Percentiles rank a stretch among this genome's conserved stretches.
Conservation (phyloP, 1,140 invertebrate species). For the Melitaea cinxia region DNA sequence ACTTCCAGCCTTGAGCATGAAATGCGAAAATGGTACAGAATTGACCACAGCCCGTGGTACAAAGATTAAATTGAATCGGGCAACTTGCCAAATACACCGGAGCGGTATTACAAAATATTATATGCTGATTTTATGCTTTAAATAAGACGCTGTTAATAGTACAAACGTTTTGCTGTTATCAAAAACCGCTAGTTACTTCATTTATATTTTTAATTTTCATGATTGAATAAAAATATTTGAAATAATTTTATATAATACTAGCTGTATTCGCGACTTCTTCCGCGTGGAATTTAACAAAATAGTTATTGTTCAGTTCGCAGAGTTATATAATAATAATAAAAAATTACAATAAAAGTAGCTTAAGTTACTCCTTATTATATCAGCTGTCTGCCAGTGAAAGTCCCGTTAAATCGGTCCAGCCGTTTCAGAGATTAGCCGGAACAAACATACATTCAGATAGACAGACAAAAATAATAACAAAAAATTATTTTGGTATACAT, state of each 20-base stretch:
- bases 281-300: no score
- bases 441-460: no score
- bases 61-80: constrained; percentile 78
- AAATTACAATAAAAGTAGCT: no score
- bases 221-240: neutral
- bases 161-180: neutral
- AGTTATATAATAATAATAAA: no score
- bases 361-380: no score
- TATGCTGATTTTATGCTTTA: constrained; percentile 65
- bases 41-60: constrained; percentile 68
- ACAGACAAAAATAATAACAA: no score
- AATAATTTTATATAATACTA: neutral
- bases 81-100: constrained; percentile 57
- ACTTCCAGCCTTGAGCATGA: constrained; percentile 46
- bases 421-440: no score
- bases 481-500: no score
- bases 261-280: no score
- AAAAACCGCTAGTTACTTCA: neutral
- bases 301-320: no score
- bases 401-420: no score
- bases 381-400: no score
- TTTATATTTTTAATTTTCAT: neutral
- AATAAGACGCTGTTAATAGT: constrained; percentile 8
- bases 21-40: constrained; percentile 51
- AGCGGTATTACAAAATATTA: constrained; percentile 71